Conservation (phyloP, 92 coral and sea anemone genomes). For the Chrysogorgia sp. region DNA sequence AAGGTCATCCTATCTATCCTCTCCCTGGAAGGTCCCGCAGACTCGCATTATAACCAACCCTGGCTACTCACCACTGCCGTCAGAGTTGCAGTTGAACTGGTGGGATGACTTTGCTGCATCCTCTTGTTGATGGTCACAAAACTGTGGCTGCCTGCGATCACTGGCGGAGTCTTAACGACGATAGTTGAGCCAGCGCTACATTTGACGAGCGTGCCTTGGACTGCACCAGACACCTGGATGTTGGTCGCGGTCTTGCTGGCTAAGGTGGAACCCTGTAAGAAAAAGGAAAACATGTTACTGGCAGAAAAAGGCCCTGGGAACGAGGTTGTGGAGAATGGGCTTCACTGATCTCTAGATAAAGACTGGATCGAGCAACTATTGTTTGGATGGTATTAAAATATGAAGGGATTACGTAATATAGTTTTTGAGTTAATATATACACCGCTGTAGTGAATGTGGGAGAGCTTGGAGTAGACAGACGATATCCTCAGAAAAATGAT, state of each 20-base stretch:
- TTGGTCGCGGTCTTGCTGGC: constrained; percentile 14
- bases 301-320: too few species aligned
- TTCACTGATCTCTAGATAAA: too few species aligned
- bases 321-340: too few species aligned
- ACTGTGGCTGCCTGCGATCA: constrained; percentile 68
- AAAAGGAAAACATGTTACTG: too few species aligned
- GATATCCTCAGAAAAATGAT: too few species aligned
- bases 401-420: neutral
- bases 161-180: constrained; percentile 91
- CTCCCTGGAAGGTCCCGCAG: neutral
- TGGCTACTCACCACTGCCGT: constrained; percentile 70
- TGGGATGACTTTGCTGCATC: constrained; percentile 81
- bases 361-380: too few species aligned
- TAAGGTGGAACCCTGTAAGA: neutral
- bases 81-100: constrained; percentile 52
- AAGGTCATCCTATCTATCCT: too few species aligned
- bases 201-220: constrained; percentile 64
- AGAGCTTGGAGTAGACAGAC: too few species aligned
- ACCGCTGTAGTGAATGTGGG: too few species aligned
- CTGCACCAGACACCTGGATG: constrained; percentile 57
- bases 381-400: too few species aligned
- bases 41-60: constrained; percentile 56
- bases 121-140: constrained; percentile 94
- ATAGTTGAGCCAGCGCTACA: constrained; percentile 75
- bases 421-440: neutral